phyloP scores from a whole-genome alignment of 2,797 vertebrate genomes.

The Muscicapa striata region DNA sequence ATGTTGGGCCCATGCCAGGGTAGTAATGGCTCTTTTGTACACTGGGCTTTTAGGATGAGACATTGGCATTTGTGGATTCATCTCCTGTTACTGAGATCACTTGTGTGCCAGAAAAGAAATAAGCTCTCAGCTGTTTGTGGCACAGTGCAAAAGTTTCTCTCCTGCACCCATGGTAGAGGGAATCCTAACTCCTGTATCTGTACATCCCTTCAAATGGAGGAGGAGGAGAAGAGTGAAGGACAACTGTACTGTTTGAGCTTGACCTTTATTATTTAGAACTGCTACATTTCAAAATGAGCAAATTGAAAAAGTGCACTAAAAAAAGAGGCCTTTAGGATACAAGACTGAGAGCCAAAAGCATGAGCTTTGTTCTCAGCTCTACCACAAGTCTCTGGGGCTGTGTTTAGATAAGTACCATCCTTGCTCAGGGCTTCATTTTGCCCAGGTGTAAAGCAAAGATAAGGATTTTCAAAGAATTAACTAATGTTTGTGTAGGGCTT shows the following conservation, averaged over 20 bases:
- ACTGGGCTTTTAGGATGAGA: neutral
- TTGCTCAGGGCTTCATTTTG: neutral
- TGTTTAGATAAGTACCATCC: neutral
- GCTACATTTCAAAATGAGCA: neutral
- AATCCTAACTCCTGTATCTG: neutral
- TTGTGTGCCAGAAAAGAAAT: neutral
- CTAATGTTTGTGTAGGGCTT: neutral
- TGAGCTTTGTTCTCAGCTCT: neutral
- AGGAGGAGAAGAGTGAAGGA: neutral
- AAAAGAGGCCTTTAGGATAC: neutral
- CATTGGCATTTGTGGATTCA: neutral
- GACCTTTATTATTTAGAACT: neutral
- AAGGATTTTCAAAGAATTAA: constrained; percentile 1
- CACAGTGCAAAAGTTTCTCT: neutral
- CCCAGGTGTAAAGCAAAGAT: neutral
- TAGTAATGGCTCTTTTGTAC: neutral
- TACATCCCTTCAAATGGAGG: neutral
- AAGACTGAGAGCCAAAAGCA: neutral
- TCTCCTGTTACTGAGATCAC: neutral
- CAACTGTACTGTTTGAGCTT: neutral
- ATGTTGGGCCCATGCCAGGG: neutral
- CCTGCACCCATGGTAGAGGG: neutral
- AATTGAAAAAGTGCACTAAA: neutral
- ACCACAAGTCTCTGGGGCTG: neutral
- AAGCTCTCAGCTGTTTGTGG: neutral